Conservation (phyloP, 2,888 invertebrate genomes). For the Boloria euphrosyne region DNA sequence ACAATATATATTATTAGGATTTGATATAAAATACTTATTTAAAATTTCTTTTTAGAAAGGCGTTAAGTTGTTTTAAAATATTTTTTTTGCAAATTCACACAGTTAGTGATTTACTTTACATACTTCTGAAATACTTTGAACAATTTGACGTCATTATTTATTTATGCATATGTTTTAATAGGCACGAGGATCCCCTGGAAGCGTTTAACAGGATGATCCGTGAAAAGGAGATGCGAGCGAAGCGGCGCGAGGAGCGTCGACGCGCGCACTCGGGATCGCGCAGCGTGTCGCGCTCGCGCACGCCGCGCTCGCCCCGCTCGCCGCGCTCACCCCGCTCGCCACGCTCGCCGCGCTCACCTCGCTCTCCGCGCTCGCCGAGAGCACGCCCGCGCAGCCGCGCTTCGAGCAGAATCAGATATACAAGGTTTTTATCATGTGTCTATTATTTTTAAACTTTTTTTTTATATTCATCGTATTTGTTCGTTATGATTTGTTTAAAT, state of each 20-base stretch:
- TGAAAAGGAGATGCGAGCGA: constrained; percentile 90
- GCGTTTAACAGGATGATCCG: constrained; percentile 93
- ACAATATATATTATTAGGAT: no score
- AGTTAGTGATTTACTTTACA: no score
- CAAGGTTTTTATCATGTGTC: constrained; percentile 72
- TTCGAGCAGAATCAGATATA: constrained; percentile 66
- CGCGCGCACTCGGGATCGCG: constrained; percentile 60
- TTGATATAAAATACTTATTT: no score
- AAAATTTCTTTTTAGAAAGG: no score
- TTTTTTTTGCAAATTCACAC: no score
- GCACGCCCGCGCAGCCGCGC: constrained; percentile 62
- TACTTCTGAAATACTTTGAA: neutral
- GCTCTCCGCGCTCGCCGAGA: constrained; percentile 50
- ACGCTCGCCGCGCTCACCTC: constrained; percentile 47
- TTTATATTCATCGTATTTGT: neutral
- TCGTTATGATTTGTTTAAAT: neutral
- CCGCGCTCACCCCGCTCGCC: constrained; percentile 53
- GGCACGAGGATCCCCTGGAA: constrained; percentile 92
- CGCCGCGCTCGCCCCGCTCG: constrained; percentile 50
- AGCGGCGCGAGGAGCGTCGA: constrained; percentile 84
- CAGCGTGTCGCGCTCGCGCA: constrained; percentile 55
- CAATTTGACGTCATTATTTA: neutral
- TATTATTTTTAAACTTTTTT: neutral
- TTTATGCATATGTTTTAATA: constrained; percentile 53
- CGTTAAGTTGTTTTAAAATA: no score